Conservation (phyloP, 1,140 invertebrate species). For the Dysdera silvatica region DNA sequence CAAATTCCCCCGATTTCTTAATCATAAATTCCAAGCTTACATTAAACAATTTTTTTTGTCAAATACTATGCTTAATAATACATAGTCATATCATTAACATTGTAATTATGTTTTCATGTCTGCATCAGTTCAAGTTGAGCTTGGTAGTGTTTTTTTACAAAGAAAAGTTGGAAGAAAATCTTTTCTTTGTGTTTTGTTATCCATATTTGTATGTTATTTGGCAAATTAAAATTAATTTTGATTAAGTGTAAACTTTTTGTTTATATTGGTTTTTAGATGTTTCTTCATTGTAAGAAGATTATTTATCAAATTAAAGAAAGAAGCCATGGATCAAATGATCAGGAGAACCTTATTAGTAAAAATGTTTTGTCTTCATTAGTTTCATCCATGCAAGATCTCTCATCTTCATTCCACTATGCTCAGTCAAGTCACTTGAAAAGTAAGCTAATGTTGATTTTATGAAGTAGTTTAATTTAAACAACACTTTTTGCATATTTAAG, state of each 20-base stretch:
- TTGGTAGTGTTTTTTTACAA: too few relatives aligned
- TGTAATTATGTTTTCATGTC: too few relatives aligned
- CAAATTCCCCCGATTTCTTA: too few relatives aligned
- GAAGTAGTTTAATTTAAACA: neutral
- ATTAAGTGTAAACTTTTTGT: constrained; percentile 18
- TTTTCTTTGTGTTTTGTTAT: too few relatives aligned
- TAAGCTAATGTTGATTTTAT: constrained; percentile 40
- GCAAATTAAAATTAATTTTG: too few relatives aligned
- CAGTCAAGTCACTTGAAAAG: constrained; percentile 74
- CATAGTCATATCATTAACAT: too few relatives aligned
- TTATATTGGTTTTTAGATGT: constrained; percentile 48
- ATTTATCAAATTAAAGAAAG: constrained; percentile 63
- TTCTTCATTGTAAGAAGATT: constrained; percentile 68
- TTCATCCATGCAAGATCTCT: constrained; percentile 71
- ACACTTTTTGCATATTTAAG: neutral
- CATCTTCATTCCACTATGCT: constrained; percentile 65
- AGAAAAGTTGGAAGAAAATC: too few relatives aligned
- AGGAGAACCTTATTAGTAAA: constrained; percentile 64
- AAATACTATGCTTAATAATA: too few relatives aligned
- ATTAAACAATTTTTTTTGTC: too few relatives aligned
- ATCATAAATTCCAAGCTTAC: too few relatives aligned
- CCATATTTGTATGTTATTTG: too few relatives aligned
- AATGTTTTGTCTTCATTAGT: constrained; percentile 78
- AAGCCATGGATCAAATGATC: constrained; percentile 41
- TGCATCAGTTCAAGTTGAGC: too few relatives aligned